Evolutionary conservation across 1,140 invertebrate genomes (phyloP).

Genomic region (Cyclargus thomasi): DNA sequence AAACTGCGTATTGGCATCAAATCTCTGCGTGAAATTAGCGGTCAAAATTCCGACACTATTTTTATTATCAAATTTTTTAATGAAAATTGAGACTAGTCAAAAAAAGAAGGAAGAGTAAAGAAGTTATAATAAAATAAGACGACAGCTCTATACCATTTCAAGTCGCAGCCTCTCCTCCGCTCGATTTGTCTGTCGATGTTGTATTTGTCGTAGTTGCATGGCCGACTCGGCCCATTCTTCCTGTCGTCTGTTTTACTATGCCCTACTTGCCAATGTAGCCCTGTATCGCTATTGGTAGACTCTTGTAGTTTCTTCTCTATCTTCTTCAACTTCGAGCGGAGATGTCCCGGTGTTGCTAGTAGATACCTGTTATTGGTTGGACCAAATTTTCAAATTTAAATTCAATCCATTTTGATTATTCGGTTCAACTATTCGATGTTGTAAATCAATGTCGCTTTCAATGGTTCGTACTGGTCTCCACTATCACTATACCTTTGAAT

Average conservation of each 20-base stretch:
- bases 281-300: constrained; percentile 63
- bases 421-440: constrained; percentile 66
- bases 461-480: constrained; percentile 68
- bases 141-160: constrained; percentile 66
- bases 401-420: constrained; percentile 28
- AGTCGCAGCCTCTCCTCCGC: constrained; percentile 61
- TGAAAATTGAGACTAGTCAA: too few species aligned
- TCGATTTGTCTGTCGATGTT: constrained; percentile 68
- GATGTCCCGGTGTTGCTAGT: constrained; percentile 62
- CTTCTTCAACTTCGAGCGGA: constrained; percentile 64
- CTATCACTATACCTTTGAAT: constrained; percentile 54
- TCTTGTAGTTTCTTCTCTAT: constrained; percentile 71
- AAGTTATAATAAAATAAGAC: neutral
- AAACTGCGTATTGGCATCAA: neutral
- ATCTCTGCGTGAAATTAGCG: neutral
- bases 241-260: constrained; percentile 58
- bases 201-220: constrained; percentile 72
- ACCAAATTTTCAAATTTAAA: constrained; percentile 40
- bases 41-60: neutral
- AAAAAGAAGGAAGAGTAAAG: neutral
- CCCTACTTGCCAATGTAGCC: constrained; percentile 60
- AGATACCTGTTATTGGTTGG: constrained; percentile 54
- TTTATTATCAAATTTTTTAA: neutral
- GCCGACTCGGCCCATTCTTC: constrained; percentile 62
- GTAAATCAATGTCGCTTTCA: constrained; percentile 72